Base-by-base conservation (phyloP, 2,113 vertebrate species). In the Accipiter virgatus region DNA sequence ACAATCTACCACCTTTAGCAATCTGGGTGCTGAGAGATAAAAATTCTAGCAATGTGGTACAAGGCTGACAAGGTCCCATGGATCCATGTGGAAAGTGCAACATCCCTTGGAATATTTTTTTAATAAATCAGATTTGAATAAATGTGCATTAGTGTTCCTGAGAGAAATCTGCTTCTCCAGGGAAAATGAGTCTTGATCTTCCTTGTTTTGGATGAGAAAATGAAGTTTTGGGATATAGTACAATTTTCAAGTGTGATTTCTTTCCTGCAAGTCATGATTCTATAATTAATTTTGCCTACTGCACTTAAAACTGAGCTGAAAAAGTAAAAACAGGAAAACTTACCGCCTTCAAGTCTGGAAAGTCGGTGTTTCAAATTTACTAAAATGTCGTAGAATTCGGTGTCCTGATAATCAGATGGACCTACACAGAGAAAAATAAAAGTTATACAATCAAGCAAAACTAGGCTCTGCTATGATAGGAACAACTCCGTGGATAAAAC, bases 301-400 rank as follows among this genome's bases (percentile, higher is more conserved):
- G 22, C 9, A 26, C 22, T 80, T 68, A 29, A 62, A 81, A 67
- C 6, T 17, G 50, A 93, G 18, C 14, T 66, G 26, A 75, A 80
- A 74, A 67, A 61, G 7, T 43, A 36, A 88, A 58, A 88, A 50
- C 2, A 3, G 22, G 17, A 68, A 79, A 43, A 53, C 25, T 83
- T 96, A 98, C 97, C 94, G 0, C 70, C n/a, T 94, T 97, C 89
- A 13, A 98, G 82, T 62, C 3, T 82, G 66, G 9, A 16, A 48
- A 97, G 43, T 26, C 18, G 61, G 25, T n/a, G 48, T 25, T 61
- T 16, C 56, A 97, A 17, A 47, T 71, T 34, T 47, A 3, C 12
- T 42, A 96, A 42, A 53, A 8, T 9, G 2, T 25, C 8, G 17
- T 8, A 7, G 23, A 2, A 11, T 36, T 56, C 14, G 10, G 10